A percentile compares a stretch with the other conserved stretches of the same genome.
These are phyloP conservation scores for Drosophila buzzatii DNA, from an alignment of 2,888 invertebrate species.

Conservation along the genomic window DNA sequence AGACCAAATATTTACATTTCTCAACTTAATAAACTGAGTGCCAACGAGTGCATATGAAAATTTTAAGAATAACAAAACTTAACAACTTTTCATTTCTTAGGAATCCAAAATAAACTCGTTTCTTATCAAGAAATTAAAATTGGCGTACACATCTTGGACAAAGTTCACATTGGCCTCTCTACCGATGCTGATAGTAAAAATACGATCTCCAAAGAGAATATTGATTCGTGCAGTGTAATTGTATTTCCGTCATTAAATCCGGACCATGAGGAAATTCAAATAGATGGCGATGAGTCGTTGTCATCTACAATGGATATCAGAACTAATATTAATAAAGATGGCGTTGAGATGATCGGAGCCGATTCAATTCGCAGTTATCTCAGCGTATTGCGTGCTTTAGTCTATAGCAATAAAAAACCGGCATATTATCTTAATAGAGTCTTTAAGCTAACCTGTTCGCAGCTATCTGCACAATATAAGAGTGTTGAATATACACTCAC, in stretches of 20 bases:
- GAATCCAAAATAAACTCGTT: slow-evolving; percentile 84
- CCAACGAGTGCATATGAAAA: not conserved
- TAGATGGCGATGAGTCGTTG: slow-evolving; percentile 84
- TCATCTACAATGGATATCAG: slow-evolving; percentile 84
- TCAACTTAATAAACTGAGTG: not conserved
- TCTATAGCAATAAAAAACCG: slow-evolving; percentile 98
- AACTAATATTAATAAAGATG: slow-evolving; percentile 95
- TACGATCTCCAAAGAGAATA: slow-evolving; percentile 52
- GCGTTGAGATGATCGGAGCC: slow-evolving; percentile 87
- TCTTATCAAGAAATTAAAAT: slow-evolving; percentile 85
- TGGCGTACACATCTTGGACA: slow-evolving; percentile 95
- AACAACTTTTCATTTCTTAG: slow-evolving; percentile 42
- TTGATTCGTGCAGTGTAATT: slow-evolving; percentile 97
- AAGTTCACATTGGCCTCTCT: slow-evolving; percentile 90
- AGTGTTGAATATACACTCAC: slow-evolving; percentile 98
- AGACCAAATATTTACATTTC: not conserved
- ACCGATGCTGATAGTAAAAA: slow-evolving; percentile 33
- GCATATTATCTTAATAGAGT: slow-evolving; percentile 97
- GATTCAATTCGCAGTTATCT: slow-evolving; percentile 83
- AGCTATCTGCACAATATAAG: slow-evolving; percentile 95
- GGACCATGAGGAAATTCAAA: slow-evolving; percentile 93
- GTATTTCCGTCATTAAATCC: slow-evolving; percentile 98
- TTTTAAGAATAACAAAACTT: not conserved
- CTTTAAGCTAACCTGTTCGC: slow-evolving; percentile 97
- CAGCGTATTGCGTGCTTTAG: slow-evolving; percentile 86